Conservation (phyloP, 2,888 invertebrate species). For the Plemyria rubiginata region DNA sequence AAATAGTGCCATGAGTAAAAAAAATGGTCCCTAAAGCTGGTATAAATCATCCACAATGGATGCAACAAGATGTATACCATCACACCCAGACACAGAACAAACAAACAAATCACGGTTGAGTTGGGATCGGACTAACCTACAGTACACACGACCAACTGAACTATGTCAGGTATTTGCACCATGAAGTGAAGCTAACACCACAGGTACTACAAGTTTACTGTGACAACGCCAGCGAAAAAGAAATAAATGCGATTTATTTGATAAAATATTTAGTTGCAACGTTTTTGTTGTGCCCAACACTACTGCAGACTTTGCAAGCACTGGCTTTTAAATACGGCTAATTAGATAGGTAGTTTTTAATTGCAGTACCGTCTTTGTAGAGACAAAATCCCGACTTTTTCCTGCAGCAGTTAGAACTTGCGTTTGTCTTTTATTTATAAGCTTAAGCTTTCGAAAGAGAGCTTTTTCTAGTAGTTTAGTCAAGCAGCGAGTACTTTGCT, state of each 20-base stretch:
- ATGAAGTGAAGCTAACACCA: background rate
- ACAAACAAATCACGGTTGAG: no score
- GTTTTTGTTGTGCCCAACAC: slow-evolving; percentile 54
- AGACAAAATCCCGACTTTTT: slow-evolving; percentile 4
- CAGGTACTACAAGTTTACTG: slow-evolving; percentile 1
- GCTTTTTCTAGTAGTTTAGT: background rate
- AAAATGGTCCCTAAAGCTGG: no score
- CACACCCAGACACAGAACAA: no score
- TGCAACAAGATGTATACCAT: no score
- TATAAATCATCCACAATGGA: no score
- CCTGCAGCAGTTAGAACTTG: slow-evolving; percentile 1
- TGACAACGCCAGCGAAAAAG: slow-evolving; percentile 46
- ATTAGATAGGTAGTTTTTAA: slow-evolving; percentile 24
- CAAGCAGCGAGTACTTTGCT: background rate
- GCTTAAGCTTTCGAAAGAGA: background rate
- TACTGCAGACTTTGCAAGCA: slow-evolving; percentile 42
- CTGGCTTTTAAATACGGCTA: slow-evolving; percentile 27
- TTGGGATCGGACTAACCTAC: no score
- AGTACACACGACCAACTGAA: no score
- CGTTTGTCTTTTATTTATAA: background rate
- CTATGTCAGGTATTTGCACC: background rate
- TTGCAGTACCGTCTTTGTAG: slow-evolving; percentile 16
- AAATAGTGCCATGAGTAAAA: no score
- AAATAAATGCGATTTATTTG: slow-evolving; percentile 62
- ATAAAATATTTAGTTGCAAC: slow-evolving; percentile 64